phyloP scores from a whole-genome alignment of 2,797 vertebrate species.

The Chanos chanos region DNA sequence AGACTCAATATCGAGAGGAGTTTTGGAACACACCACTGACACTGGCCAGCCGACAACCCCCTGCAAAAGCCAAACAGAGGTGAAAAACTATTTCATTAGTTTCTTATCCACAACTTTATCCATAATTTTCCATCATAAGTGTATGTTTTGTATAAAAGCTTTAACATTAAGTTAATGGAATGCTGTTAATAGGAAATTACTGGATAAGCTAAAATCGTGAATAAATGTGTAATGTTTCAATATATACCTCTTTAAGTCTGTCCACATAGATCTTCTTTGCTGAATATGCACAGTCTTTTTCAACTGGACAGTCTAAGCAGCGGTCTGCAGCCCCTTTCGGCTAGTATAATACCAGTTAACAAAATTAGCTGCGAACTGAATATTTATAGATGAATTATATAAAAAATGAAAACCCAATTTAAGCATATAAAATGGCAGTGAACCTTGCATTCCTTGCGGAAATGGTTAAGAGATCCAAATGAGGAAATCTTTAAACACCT shows the following conservation, averaged over 20 bases:
- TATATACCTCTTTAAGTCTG: conserved; percentile 66
- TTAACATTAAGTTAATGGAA: too few species aligned
- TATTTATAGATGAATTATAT: not conserved
- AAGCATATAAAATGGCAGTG: conserved; percentile 13
- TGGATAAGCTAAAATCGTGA: not conserved
- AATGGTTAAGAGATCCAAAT: conserved; percentile 77
- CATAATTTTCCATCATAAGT: too few species aligned
- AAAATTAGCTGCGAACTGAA: not conserved
- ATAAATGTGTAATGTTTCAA: too few species aligned
- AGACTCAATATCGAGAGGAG: conserved; percentile 75
- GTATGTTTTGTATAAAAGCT: too few species aligned
- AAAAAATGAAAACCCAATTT: too few species aligned
- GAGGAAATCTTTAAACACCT: conserved; percentile 80
- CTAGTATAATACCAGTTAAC: conserved; percentile 61
- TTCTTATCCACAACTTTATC: too few species aligned
- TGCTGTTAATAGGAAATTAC: not conserved
- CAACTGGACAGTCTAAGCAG: conserved; percentile 75
- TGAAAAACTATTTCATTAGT: too few species aligned
- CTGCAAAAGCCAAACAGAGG: too few species aligned
- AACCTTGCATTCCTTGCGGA: conserved; percentile 73
- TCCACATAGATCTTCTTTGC: conserved; percentile 80
- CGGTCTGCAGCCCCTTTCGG: conserved; percentile 70
- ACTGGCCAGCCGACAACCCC: conserved; percentile 74
- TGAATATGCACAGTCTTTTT: conserved; percentile 74
- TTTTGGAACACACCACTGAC: conserved; percentile 71